Conservation (phyloP, 64 coral and sea anemone genomes). For the Catalaphyllia jardinei region DNA sequence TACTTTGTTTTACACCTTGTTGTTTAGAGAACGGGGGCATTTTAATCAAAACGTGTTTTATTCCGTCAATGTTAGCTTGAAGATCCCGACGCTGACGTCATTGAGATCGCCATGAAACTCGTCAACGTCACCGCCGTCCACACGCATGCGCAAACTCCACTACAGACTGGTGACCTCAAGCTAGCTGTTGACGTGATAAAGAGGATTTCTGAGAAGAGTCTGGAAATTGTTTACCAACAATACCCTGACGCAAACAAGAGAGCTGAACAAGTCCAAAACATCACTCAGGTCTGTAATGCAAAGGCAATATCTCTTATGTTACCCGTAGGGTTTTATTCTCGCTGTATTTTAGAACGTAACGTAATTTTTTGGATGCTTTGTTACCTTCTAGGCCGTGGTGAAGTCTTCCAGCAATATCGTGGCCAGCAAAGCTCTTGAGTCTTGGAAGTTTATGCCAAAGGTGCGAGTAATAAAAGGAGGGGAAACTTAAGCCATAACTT, state of each 20-base stretch:
- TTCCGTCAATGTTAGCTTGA: background rate
- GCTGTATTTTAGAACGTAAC: background rate
- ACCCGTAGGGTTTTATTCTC: background rate
- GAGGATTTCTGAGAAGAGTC: background rate
- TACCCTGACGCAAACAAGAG: background rate
- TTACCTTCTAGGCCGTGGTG: slow-evolving; percentile 38
- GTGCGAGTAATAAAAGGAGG: background rate
- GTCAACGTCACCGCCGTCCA: background rate
- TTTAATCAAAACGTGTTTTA: background rate
- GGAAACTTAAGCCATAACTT: no score
- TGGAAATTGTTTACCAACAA: background rate
- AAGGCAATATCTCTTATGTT: background rate
- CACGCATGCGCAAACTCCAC: background rate
- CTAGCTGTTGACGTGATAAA: slow-evolving; percentile 27
- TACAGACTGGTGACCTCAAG: slow-evolving; percentile 24
- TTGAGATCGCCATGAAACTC: slow-evolving; percentile 20
- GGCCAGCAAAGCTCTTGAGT: slow-evolving; percentile 31
- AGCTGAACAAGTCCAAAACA: background rate
- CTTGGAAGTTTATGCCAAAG: slow-evolving; percentile 63
- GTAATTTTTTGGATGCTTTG: background rate
- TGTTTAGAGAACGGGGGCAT: no score
- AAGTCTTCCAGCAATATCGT: slow-evolving; percentile 63
- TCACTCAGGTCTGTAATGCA: slow-evolving; percentile 11
- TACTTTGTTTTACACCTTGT: no score
- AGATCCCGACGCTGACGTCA: slow-evolving; percentile 1